These are phyloP conservation scores for Pandemis cinnamomeana DNA, from an alignment of 2,888 invertebrate species.

Conservation along the genomic window DNA sequence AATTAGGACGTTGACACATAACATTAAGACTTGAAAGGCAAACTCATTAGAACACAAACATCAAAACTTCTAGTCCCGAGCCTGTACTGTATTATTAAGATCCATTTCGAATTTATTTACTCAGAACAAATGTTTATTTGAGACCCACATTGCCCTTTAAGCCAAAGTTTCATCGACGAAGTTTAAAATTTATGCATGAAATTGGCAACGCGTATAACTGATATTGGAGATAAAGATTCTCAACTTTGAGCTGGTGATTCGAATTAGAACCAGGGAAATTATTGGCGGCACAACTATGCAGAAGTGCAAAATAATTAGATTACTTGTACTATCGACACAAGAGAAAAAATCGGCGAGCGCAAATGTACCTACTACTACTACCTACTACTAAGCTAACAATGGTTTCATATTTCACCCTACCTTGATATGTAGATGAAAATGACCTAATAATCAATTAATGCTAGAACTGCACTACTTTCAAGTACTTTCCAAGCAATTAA, in stretches of 20 bases:
- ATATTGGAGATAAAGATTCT: not conserved
- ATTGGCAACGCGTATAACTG: constrained; percentile 6
- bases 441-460: not conserved
- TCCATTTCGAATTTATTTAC: constrained; percentile 26
- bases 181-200: constrained; percentile 16
- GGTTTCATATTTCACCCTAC: not conserved
- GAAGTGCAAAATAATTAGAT: too few species aligned
- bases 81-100: constrained; percentile 22
- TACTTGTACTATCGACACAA: too few species aligned
- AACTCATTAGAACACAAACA: constrained; percentile 20
- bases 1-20: constrained; percentile 14
- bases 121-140: constrained; percentile 21
- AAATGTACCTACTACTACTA: too few species aligned
- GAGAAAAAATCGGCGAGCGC: too few species aligned
- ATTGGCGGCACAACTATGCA: not conserved
- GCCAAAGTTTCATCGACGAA: constrained; percentile 8
- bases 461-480: not conserved
- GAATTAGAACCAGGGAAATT: not conserved
- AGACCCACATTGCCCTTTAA: constrained; percentile 8
- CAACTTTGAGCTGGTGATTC: not conserved
- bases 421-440: not conserved
- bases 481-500: not conserved
- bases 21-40: constrained; percentile 12
- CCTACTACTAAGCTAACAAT: not conserved
- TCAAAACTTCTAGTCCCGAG: constrained; percentile 10